phyloP scores from a whole-genome alignment of 1,140 invertebrate species.

The Cherax destructor region DNA sequence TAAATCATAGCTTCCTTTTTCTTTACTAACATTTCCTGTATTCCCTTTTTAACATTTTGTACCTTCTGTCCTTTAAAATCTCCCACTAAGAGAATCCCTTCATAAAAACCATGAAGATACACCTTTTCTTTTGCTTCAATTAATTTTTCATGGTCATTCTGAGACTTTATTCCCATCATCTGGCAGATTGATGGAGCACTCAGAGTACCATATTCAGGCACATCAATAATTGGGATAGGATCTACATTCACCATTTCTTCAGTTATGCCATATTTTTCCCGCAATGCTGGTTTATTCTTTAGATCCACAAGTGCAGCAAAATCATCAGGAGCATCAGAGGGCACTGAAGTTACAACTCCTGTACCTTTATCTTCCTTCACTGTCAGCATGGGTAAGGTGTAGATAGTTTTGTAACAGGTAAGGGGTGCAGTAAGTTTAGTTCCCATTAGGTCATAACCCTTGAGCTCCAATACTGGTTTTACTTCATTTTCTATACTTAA shows the following conservation, averaged over 20 bases:
- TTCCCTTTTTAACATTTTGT: constrained; percentile 94
- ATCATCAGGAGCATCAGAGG: constrained; percentile 99
- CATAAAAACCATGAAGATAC: constrained; percentile 98
- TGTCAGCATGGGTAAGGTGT: constrained; percentile 97
- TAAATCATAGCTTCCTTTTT: constrained; percentile 90
- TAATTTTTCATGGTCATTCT: constrained; percentile 97
- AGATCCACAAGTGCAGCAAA: constrained; percentile 96
- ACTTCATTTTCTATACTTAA: constrained; percentile 88
- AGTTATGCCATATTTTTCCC: constrained; percentile 94
- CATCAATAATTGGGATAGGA: constrained; percentile 92
- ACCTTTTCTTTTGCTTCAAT: constrained; percentile 96
- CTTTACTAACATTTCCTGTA: constrained; percentile 89
- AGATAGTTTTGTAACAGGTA: constrained; percentile 88
- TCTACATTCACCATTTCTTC: constrained; percentile 95
- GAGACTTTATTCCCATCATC: constrained; percentile 95
- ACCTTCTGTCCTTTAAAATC: constrained; percentile 93
- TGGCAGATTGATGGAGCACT: constrained; percentile 91
- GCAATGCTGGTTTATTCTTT: constrained; percentile 95
- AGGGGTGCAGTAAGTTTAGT: constrained; percentile 89
- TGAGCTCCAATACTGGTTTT: constrained; percentile 81
- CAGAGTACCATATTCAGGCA: constrained; percentile 92
- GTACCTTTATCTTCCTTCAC: constrained; percentile 99
- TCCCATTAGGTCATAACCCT: constrained; percentile 87
- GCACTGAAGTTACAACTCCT: constrained; percentile 98
- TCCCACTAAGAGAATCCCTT: constrained; percentile 86